phyloP scores from a whole-genome alignment of 1,140 invertebrate genomes.

The Neotoxoptera formosana region DNA sequence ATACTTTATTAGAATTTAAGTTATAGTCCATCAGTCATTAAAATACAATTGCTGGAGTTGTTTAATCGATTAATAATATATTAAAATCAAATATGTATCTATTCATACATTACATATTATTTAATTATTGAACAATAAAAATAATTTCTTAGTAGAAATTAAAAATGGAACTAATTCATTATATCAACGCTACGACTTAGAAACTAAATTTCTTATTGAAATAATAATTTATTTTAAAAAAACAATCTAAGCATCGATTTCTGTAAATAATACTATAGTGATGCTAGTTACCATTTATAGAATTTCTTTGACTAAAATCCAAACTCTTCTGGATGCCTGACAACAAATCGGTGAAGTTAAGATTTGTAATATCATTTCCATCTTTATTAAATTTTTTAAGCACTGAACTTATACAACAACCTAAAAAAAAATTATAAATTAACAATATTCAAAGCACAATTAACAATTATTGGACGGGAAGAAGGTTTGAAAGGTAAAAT shows the following conservation, averaged over 20 bases:
- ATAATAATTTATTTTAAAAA: neutral
- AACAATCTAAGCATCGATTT: neutral
- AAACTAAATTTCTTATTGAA: neutral
- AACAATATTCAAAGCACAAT: neutral
- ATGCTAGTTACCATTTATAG: neutral
- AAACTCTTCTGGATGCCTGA: neutral
- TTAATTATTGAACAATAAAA: neutral
- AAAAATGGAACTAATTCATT: neutral
- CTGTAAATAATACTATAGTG: neutral
- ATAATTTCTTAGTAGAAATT: neutral
- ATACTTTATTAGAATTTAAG: neutral
- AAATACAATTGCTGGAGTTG: too few relatives aligned
- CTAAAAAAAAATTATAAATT: neutral
- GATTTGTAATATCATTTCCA: fast-evolving
- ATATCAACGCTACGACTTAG: neutral
- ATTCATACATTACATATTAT: neutral
- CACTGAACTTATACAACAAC: neutral
- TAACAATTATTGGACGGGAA: neutral
- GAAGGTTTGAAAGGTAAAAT: neutral
- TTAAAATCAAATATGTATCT: neutral
- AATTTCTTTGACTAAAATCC: neutral
- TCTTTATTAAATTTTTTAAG: neutral
- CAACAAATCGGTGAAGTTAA: neutral
- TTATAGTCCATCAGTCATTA: too few relatives aligned
- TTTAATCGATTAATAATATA: neutral